Evolutionary conservation across 2,797 vertebrate species (phyloP).

Genomic region (Helarctos malayanus): DNA sequence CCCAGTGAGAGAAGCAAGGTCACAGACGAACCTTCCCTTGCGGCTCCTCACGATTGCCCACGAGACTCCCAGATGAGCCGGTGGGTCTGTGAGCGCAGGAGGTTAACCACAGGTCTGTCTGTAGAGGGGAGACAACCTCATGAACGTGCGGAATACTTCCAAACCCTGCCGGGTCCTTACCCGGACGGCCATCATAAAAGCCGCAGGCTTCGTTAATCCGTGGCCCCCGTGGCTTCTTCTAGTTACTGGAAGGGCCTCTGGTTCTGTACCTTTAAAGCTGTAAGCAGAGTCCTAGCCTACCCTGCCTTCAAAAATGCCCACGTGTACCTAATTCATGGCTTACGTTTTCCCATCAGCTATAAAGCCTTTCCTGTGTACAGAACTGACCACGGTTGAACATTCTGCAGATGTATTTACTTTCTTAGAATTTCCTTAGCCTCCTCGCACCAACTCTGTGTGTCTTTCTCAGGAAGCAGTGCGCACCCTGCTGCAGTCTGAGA

Average conservation of each 20-base stretch:
- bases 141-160: fast-evolving
- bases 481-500: not conserved
- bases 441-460: fast-evolving
- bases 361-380: not conserved
- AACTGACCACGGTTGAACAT: fast-evolving
- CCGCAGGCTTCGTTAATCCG: not conserved
- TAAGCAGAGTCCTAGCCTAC: not conserved
- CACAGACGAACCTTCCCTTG: fast-evolving
- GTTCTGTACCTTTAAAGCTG: not conserved
- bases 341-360: not conserved
- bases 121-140: no score
- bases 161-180: not conserved
- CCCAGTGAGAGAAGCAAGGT: not conserved
- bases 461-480: not conserved
- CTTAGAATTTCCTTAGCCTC: not conserved
- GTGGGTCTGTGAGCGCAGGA: not conserved
- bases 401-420: not conserved
- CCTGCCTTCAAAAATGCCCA: not conserved
- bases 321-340: fast-evolving
- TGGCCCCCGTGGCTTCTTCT: not conserved
- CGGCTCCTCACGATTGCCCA: not conserved
- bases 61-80: not conserved
- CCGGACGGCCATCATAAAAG: not conserved
- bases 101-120: not conserved
- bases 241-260: not conserved